Conservation (phyloP, 2,888 invertebrate genomes). For the Anoplius nigerrimus region DNA sequence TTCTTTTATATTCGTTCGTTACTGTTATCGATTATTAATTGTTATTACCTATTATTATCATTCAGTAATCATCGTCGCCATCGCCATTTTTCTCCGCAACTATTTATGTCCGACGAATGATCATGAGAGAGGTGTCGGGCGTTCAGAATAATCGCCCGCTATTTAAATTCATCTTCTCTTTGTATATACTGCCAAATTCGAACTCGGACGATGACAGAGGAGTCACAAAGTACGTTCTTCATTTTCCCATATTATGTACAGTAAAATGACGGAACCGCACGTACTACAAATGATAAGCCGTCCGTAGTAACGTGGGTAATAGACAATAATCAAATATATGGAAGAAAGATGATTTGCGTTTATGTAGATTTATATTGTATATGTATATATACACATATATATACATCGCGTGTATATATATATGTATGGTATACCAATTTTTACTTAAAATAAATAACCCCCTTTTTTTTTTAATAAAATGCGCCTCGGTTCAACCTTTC, state of each 20-base stretch:
- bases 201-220: slow-evolving; percentile 14
- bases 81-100: slow-evolving; percentile 28
- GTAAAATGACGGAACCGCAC: slow-evolving; percentile 34
- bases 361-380: slow-evolving; percentile 44
- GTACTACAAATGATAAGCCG: slow-evolving; percentile 19
- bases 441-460: slow-evolving; percentile 68
- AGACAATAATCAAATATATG: slow-evolving; percentile 60
- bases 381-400: slow-evolving; percentile 6
- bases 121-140: slow-evolving; percentile 31
- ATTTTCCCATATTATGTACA: slow-evolving; percentile 53
- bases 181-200: slow-evolving; percentile 43
- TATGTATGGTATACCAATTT: slow-evolving; percentile 55
- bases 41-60: slow-evolving; percentile 61
- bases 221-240: slow-evolving; percentile 32
- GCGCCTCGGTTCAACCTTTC: slow-evolving; percentile 43
- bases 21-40: slow-evolving; percentile 54
- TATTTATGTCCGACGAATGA: slow-evolving; percentile 50
- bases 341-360: slow-evolving; percentile 65
- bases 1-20: slow-evolving; percentile 55
- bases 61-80: slow-evolving; percentile 41
- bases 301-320: slow-evolving; percentile 40
- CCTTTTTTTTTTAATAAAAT: slow-evolving; percentile 56
- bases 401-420: slow-evolving; percentile 30
- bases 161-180: slow-evolving; percentile 44
- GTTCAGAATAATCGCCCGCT: slow-evolving; percentile 36